Percentiles rank a stretch among this genome's conserved stretches.
These are phyloP conservation scores for Salticus scenicus DNA, from an alignment of 2,888 invertebrate species.

Conservation along the genomic window DNA sequence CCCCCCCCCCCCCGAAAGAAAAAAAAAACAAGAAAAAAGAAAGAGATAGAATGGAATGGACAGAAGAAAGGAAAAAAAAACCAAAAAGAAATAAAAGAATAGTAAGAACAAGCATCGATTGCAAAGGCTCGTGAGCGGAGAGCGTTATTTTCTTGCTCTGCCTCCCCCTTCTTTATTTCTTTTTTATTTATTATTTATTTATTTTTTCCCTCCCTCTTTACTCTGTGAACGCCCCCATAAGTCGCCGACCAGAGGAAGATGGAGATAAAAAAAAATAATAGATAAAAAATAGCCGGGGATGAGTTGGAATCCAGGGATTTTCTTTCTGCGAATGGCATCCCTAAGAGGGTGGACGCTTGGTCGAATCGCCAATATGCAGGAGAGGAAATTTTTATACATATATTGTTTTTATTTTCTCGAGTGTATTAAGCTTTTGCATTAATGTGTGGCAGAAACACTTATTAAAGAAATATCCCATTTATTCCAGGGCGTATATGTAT, in stretches of 20 bases:
- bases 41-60: constrained; percentile 28
- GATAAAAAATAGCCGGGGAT: constrained; percentile 60
- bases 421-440: constrained; percentile 11
- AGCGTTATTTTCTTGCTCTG: constrained; percentile 63
- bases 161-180: constrained; percentile 37
- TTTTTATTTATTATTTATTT: constrained; percentile 60
- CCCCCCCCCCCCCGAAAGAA: neutral
- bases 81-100: constrained; percentile 47
- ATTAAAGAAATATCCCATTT: neutral
- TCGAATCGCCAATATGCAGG: constrained; percentile 61
- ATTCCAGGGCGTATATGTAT: too few species aligned
- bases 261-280: constrained; percentile 59
- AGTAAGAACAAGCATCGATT: constrained; percentile 63
- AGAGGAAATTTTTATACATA: constrained; percentile 23
- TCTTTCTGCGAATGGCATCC: constrained; percentile 62
- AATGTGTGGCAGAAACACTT: neutral
- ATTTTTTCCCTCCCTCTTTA: constrained; percentile 63
- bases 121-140: constrained; percentile 66
- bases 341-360: constrained; percentile 61
- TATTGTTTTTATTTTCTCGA: neutral
- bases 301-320: constrained; percentile 69
- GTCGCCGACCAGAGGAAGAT: constrained; percentile 68
- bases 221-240: constrained; percentile 69
- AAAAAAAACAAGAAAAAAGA: constrained; percentile 23
- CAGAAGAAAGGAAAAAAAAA: constrained; percentile 18